These are phyloP conservation scores for Branchinecta sandiegonensis DNA, from an alignment of 2,888 invertebrate genomes.

Conservation along the genomic window DNA sequence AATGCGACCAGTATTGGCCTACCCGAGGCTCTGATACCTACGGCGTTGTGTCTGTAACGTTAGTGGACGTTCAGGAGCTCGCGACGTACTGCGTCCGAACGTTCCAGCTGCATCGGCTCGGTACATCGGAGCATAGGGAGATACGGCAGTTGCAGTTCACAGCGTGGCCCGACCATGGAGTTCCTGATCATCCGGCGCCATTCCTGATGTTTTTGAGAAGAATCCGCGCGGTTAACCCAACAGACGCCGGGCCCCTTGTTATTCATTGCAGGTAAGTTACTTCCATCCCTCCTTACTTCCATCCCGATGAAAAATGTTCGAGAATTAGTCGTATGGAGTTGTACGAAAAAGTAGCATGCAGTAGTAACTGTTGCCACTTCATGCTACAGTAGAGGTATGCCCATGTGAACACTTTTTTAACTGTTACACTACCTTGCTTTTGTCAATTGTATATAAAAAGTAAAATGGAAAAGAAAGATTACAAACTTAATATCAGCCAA, in stretches of 20 bases:
- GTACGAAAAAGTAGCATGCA: too few relatives aligned
- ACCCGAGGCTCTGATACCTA: conserved; percentile 84
- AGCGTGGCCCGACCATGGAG: conserved; percentile 98
- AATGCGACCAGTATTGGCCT: conserved; percentile 98
- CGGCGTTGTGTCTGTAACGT: conserved; percentile 82
- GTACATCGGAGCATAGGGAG: conserved; percentile 73
- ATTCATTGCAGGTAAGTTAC: conserved; percentile 59
- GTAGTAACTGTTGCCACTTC: too few relatives aligned
- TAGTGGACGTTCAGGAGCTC: conserved; percentile 87
- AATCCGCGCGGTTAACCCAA: conserved; percentile 75
- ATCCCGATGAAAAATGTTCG: not conserved
- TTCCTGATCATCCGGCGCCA: conserved; percentile 96
- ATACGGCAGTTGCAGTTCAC: conserved; percentile 96
- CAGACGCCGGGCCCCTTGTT: conserved; percentile 83
- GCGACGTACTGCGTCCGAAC: conserved; percentile 97
- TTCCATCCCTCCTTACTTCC: not conserved
- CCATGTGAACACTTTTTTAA: too few relatives aligned
- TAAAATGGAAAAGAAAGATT: too few relatives aligned
- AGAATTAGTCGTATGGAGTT: too few relatives aligned
- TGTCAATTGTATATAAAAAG: too few relatives aligned
- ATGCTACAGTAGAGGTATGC: too few relatives aligned
- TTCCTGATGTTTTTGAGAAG: conserved; percentile 91
- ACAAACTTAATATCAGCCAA: too few relatives aligned
- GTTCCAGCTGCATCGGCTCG: conserved; percentile 64
- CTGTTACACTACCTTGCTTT: too few relatives aligned